A percentile compares a stretch with the other conserved stretches of the same genome.
These are phyloP conservation scores for Scaptomyza hsui DNA, from an alignment of 1,140 invertebrate genomes.

Conservation along the genomic window DNA sequence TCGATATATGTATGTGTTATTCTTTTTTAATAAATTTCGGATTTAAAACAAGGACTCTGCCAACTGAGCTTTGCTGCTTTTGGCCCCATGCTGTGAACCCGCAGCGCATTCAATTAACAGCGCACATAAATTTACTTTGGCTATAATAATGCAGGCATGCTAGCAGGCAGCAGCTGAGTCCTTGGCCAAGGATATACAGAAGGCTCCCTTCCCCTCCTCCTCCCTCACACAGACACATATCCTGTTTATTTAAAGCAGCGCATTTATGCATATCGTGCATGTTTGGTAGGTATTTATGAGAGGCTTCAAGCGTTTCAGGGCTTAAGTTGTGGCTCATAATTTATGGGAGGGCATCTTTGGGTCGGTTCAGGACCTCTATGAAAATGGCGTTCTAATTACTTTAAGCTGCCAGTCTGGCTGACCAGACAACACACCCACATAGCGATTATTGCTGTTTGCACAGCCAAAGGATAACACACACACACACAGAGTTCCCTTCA, in stretches of 20 bases:
- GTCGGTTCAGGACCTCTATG: constrained; percentile 27
- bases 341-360: constrained; percentile 46
- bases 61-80: not conserved
- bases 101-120: constrained; percentile 74
- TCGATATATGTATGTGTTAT: constrained; percentile 57
- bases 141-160: constrained; percentile 60
- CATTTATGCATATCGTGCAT: constrained; percentile 41
- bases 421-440: constrained; percentile 8
- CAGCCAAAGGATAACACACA: constrained; percentile 43
- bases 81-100: constrained; percentile 46
- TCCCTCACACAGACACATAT: constrained; percentile 21
- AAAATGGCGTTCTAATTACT: constrained; percentile 79
- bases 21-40: constrained; percentile 73
- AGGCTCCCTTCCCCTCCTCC: too few species aligned
- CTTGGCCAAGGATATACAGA: constrained; percentile 36
- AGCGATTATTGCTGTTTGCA: constrained; percentile 55
- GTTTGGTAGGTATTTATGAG: not conserved
- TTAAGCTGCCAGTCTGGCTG: constrained; percentile 70
- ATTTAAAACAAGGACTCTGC: constrained; percentile 41
- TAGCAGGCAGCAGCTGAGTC: constrained; percentile 60
- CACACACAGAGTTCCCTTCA: not conserved
- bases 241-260: constrained; percentile 74
- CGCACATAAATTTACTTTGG: constrained; percentile 79
- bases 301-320: constrained; percentile 28
- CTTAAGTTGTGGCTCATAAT: constrained; percentile 71